Evolutionary conservation across 2,888 invertebrate genomes (phyloP), one percentile per base, ranked within the genome.

Genomic region (Chaetoderma sp.): DNA sequence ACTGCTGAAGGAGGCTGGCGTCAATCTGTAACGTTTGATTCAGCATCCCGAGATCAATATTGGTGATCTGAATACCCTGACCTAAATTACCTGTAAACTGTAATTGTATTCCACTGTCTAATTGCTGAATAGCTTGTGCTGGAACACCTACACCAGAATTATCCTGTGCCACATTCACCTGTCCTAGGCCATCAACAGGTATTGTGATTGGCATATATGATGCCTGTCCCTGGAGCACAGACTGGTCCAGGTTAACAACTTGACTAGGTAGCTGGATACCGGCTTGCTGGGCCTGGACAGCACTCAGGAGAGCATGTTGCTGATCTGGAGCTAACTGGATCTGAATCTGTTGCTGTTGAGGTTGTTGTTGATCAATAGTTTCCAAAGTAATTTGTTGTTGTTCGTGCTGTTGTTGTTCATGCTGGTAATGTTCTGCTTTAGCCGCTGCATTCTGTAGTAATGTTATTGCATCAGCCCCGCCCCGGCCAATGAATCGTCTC

Each of bases 1-100:
- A 73, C 72, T 87, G 88, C 70, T 87, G 88, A 30, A 88, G 73
- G 8, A 89, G 74, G 42, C 84, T 81, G 8, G 89, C 88, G 64
- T 89, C 88, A 6, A 89, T 86, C 67, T 88, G 88, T 4, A 88
- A 71, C 2, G 86, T 78, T 74, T 89, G 89, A 16, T 79, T 73
- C 28, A 86, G 67, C 56, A 83, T 57, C 47, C 68, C 76, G 23
- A 88, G 78, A 68, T 88, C 88, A 1, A 88, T 74, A 0, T 86
- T 85, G 0, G 85, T 74, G 25, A 88, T 82, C 66, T 87, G 87
- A 45, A 88, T 79, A 16, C 84, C 84, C 68, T 84, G 86, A 13
- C 75, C 74, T 4, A 83, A 70, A 44, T 79, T 82, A 18, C 84
- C 77, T 0, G 83, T 76, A 21, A 87, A 65, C 60, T 87, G 86